A percentile compares a stretch with the other conserved stretches of the same genome.
phyloP scores from a whole-genome alignment of 2,888 invertebrate genomes.

The Cyrtodaria siliqua region DNA sequence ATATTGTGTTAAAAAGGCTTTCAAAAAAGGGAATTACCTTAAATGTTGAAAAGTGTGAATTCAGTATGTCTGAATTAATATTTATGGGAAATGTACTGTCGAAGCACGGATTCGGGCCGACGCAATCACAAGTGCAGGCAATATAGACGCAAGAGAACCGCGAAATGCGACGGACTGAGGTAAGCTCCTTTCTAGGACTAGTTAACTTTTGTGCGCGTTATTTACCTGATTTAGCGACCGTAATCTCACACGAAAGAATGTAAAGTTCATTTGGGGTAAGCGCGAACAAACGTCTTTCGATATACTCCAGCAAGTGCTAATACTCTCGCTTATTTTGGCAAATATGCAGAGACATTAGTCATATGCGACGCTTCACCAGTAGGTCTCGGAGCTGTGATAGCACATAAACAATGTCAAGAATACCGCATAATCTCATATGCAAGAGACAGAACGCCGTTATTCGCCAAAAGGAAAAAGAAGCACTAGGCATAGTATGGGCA shows the following conservation, averaged over 20 bases:
- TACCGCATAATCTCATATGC: slow-evolving; percentile 47
- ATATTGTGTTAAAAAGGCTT: slow-evolving; percentile 47
- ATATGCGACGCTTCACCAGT: slow-evolving; percentile 48
- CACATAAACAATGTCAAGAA: not conserved
- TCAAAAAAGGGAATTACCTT: slow-evolving; percentile 29
- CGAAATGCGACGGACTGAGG: slow-evolving; percentile 29
- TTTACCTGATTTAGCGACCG: slow-evolving; percentile 50
- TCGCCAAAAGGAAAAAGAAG: slow-evolving; percentile 51
- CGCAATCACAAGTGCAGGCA: slow-evolving; percentile 1
- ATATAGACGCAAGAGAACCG: slow-evolving; percentile 20
- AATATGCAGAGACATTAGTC: slow-evolving; percentile 9
- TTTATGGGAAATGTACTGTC: slow-evolving; percentile 54
- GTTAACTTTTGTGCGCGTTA: slow-evolving; percentile 42
- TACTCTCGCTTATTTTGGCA: slow-evolving; percentile 14
- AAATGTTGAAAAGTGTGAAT: slow-evolving; percentile 64
- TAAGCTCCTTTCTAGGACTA: slow-evolving; percentile 32
- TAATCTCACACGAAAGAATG: slow-evolving; percentile 41
- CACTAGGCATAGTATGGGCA: slow-evolving; percentile 61
- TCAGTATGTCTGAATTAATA: slow-evolving; percentile 45
- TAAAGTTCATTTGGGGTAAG: slow-evolving; percentile 23
- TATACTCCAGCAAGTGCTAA: slow-evolving; percentile 16
- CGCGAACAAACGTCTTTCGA: slow-evolving; percentile 36
- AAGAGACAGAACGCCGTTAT: slow-evolving; percentile 46
- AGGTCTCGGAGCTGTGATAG: slow-evolving; percentile 27
- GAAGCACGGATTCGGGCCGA: slow-evolving; percentile 40